Evolutionary conservation across 2,797 vertebrate species (phyloP).

Genomic region (Sebastes nivosus): DNA sequence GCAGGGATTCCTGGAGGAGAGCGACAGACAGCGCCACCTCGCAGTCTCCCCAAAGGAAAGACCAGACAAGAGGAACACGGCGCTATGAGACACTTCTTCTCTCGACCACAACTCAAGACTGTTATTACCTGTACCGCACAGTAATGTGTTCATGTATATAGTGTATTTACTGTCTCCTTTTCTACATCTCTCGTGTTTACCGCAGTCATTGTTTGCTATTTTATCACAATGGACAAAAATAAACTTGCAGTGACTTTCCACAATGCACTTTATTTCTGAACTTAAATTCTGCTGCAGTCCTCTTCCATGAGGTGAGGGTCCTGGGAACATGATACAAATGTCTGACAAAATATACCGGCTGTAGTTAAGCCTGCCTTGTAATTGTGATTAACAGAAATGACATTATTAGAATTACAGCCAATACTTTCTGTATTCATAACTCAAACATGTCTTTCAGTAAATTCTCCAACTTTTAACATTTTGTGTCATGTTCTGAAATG

Average conservation of each 20-base stretch:
- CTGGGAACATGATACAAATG: slow-evolving; percentile 8
- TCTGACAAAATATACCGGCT: slow-evolving; percentile 14
- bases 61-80: slow-evolving; percentile 77
- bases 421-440: slow-evolving; percentile 31
- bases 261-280: slow-evolving; percentile 74
- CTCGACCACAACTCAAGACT: slow-evolving; percentile 16
- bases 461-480: slow-evolving; percentile 5
- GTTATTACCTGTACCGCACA: slow-evolving; percentile 27
- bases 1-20: slow-evolving; percentile 79
- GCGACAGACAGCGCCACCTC: slow-evolving; percentile 46
- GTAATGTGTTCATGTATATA: slow-evolving; percentile 57
- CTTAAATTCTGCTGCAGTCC: slow-evolving; percentile 40
- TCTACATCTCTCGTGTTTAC: slow-evolving; percentile 30
- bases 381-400: slow-evolving; percentile 20
- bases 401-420: slow-evolving; percentile 19
- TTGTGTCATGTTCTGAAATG: not conserved
- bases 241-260: slow-evolving; percentile 33
- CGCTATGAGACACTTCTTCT: slow-evolving; percentile 60
- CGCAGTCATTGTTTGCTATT: not conserved
- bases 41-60: slow-evolving; percentile 69
- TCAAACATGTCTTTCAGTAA: slow-evolving; percentile 52
- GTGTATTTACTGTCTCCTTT: slow-evolving; percentile 55
- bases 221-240: slow-evolving; percentile 5
- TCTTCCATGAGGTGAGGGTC: slow-evolving; percentile 1
- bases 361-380: slow-evolving; percentile 28